phyloP scores from a whole-genome alignment of 1,140 invertebrate species.

The Drosophila truncata region DNA sequence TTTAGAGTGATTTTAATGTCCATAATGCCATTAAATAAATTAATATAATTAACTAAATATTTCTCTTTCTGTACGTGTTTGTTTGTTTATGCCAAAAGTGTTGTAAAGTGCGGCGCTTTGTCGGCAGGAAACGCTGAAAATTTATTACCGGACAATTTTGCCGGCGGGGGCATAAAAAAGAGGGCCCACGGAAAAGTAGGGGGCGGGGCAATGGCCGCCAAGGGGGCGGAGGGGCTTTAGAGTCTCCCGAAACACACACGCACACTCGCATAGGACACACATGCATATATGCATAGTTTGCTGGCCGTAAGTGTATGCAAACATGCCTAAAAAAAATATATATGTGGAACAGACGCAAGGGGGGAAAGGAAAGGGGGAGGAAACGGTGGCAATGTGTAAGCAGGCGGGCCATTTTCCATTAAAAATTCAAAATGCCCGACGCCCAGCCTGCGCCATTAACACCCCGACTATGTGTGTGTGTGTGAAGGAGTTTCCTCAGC shows the following conservation, averaged over 20 bases:
- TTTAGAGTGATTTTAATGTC: not conserved
- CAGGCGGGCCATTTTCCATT: constrained; percentile 70
- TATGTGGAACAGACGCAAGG: constrained; percentile 44
- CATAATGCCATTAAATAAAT: not conserved
- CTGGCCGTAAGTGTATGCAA: constrained; percentile 78
- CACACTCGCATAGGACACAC: constrained; percentile 53
- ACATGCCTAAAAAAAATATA: constrained; percentile 71
- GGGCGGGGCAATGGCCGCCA: constrained; percentile 30
- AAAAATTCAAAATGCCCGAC: constrained; percentile 82
- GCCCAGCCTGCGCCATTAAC: constrained; percentile 79
- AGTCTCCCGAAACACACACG: constrained; percentile 8
- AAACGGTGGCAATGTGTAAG: constrained; percentile 43
- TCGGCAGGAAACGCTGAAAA: constrained; percentile 83
- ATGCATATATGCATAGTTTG: constrained; percentile 82
- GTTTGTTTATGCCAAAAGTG: constrained; percentile 83
- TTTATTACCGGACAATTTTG: constrained; percentile 84
- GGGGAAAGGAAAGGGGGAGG: not conserved
- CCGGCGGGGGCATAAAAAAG: constrained; percentile 66
- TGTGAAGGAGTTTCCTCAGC: constrained; percentile 39
- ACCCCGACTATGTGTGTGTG: constrained; percentile 37
- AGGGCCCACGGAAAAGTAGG: constrained; percentile 8
- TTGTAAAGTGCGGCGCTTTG: constrained; percentile 83
- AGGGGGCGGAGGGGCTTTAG: constrained; percentile 16
- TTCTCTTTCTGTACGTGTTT: constrained; percentile 45
- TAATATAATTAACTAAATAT: not conserved